Evolutionary conservation across 2,113 vertebrate species (phyloP), one percentile per base, ranked within the genome.

Genomic region (Mus musculus): DNA sequence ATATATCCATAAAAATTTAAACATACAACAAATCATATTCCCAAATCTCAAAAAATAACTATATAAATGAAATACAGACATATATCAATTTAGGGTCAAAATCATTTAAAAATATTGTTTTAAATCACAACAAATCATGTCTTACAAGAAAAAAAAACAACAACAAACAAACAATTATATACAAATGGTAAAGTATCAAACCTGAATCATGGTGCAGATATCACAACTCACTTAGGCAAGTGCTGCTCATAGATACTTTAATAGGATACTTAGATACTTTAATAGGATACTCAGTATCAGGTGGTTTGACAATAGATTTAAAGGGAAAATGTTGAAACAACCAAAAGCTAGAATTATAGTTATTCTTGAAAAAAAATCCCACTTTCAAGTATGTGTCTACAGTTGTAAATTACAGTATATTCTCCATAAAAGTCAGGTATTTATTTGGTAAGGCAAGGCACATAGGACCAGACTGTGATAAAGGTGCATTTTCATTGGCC

Each of bases 1-100:
- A 96, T 39, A 20, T 78, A 96, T 90, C 24, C 89, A 95, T 95
- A 98, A 97, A 97, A 96, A 42, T 97, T 95, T 98, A 92, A 97
- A 96, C 96, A 98, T 91, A 97, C 54, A 94, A 97, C 49, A 94
- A 94, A 88, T 94, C 61, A 96, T 0, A 1, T 73, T 95, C 42
- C 61, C 88, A 95, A 97, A 91, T 72, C 46, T 78, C 63, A 90
- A 96, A 95, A 12, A 97, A 54, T 86, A 89, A 61, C 54, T 30
- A 75, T 88, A 46, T 11, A 71, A 96, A 95, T 90, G 61, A 97
- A 98, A 97, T 7, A 7, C 7, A 92, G 72, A 90, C 71, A 96
- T 17, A 96, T 93, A 76, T 52, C 97, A 98, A 96, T 85, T 96
- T 39, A 72, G 87, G 28, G 95, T 33, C 19, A 0, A 49, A 90